Conservation (phyloP, 92 coral and sea anemone genomes). For the Phenganax stokvisi region DNA sequence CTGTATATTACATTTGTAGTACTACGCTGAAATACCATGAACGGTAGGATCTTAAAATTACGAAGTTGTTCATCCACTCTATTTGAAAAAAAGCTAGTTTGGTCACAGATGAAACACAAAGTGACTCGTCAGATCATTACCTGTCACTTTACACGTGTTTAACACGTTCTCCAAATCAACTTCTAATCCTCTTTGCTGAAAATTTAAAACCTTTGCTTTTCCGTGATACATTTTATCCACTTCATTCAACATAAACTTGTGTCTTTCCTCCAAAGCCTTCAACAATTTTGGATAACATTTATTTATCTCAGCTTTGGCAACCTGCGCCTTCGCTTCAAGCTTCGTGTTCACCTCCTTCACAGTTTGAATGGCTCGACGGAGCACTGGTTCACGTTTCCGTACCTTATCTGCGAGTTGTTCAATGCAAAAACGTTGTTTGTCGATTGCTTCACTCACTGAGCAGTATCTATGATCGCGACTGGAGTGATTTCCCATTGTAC, state of each 20-base stretch:
- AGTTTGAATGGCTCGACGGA: conserved; percentile 85
- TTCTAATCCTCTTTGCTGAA: conserved; percentile 90
- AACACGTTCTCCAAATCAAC: conserved; percentile 71
- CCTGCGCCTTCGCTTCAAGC: conserved; percentile 89
- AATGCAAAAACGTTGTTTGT: conserved; percentile 74
- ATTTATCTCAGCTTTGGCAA: conserved; percentile 92
- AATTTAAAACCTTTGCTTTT: conserved; percentile 78
- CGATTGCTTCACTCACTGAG: conserved; percentile 88
- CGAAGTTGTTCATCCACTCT: no score
- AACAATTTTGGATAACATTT: conserved; percentile 89
- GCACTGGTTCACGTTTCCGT: conserved; percentile 79
- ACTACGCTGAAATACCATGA: neutral
- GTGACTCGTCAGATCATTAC: conserved; percentile 34
- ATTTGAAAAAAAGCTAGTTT: neutral
- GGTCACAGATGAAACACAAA: neutral
- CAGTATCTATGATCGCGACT: conserved; percentile 92
- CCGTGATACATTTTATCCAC: conserved; percentile 75
- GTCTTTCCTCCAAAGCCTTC: conserved; percentile 84
- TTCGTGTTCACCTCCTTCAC: conserved; percentile 90
- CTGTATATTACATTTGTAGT: neutral
- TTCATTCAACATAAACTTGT: conserved; percentile 81
- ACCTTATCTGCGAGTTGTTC: conserved; percentile 79
- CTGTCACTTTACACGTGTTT: conserved; percentile 79
- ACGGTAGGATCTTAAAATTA: no score
- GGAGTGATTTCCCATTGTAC: conserved; percentile 94